These are phyloP conservation scores for Drosophila suzukii DNA, from an alignment of 1,140 invertebrate genomes.

Conservation along the genomic window DNA sequence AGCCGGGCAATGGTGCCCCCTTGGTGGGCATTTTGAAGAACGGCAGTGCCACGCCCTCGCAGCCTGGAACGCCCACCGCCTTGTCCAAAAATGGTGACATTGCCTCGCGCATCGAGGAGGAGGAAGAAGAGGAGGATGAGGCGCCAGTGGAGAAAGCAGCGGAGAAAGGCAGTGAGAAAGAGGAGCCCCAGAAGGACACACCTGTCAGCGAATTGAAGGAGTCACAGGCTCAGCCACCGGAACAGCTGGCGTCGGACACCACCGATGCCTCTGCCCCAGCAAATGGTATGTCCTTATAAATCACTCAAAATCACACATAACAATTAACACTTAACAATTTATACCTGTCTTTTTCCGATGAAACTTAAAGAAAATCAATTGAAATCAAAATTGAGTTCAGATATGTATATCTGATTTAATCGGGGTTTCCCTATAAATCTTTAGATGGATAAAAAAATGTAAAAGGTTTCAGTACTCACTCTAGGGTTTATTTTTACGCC, in stretches of 20 bases:
- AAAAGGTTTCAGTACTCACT: too few relatives aligned
- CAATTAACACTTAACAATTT: slow-evolving; percentile 31
- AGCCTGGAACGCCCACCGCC: slow-evolving; percentile 47
- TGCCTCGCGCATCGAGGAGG: slow-evolving; percentile 67
- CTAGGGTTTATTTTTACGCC: too few relatives aligned
- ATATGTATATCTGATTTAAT: too few relatives aligned
- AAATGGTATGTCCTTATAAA: slow-evolving; percentile 59
- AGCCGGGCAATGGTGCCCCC: slow-evolving; percentile 72
- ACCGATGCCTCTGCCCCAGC: slow-evolving; percentile 38
- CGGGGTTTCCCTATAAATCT: too few relatives aligned
- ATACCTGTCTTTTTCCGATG: not conserved
- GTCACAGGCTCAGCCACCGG: slow-evolving; percentile 7
- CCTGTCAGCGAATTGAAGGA: slow-evolving; percentile 9
- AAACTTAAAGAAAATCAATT: too few relatives aligned
- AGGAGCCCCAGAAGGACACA: slow-evolving; percentile 12
- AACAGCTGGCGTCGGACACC: slow-evolving; percentile 33
- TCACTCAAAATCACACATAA: slow-evolving; percentile 42
- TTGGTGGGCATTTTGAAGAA: slow-evolving; percentile 83
- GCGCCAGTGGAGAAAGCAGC: not conserved
- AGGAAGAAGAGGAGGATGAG: slow-evolving; percentile 60
- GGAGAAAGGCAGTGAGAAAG: slow-evolving; percentile 7
- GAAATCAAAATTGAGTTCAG: too few relatives aligned
- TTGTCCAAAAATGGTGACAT: slow-evolving; percentile 74
- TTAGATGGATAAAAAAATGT: too few relatives aligned
- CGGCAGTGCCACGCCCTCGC: slow-evolving; percentile 61